A percentile compares a stretch with the other conserved stretches of the same genome.
Conservation (phyloP, 30 jellyfish, hydroid and myxozoan species). For the Cassiopea xamachana region DNA sequence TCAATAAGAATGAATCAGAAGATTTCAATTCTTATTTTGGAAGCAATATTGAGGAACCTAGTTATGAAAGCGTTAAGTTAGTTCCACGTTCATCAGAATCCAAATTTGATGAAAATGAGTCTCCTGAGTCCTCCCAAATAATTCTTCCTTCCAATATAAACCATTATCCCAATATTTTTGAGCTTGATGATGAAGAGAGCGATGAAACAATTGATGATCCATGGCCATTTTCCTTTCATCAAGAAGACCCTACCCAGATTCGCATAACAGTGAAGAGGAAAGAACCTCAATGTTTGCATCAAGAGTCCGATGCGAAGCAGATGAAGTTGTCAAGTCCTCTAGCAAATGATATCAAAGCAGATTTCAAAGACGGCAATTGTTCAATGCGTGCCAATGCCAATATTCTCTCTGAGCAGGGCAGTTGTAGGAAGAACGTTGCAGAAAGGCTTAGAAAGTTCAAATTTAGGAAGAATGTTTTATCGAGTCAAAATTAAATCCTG, state of each 20-base stretch:
- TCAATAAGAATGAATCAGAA: background rate
- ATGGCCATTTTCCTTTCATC: conserved; percentile 21
- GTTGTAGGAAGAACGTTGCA: background rate
- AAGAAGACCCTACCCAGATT: conserved; percentile 50
- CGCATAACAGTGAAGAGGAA: background rate
- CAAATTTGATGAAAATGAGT: background rate
- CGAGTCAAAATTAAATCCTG: background rate
- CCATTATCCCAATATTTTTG: conserved; percentile 40
- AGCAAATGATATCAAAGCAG: background rate
- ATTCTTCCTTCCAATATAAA: conserved; percentile 37
- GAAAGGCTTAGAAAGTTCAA: conserved; percentile 1
- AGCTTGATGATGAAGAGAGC: background rate
- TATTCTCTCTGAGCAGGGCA: background rate
- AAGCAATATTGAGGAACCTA: background rate
- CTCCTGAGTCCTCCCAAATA: background rate
- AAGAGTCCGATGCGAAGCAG: background rate
- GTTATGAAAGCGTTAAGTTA: background rate
- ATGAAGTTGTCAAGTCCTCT: background rate
- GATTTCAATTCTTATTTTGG: background rate
- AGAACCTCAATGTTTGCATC: background rate
- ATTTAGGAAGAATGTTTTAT: background rate
- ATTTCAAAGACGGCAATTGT: background rate
- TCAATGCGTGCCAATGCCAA: background rate
- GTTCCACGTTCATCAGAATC: background rate
- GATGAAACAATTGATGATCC: conserved; percentile 4